Base-by-base conservation (phyloP, 2,888 invertebrate genomes). In the Rugalucina vietnamica region DNA sequence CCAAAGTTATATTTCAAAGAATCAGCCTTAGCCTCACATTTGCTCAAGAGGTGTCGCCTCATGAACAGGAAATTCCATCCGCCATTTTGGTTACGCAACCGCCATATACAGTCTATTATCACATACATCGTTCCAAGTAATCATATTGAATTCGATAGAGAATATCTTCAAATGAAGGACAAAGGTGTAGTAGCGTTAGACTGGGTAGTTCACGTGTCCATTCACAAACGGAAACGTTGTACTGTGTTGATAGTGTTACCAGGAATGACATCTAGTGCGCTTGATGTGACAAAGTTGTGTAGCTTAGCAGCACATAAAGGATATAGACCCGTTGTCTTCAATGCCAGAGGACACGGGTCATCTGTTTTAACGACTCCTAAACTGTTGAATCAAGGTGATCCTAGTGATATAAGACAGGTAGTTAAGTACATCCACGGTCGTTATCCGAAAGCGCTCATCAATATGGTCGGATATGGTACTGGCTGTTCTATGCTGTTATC, bases 161-260 rank as follows among this genome's bases (percentile, higher is more conserved):
- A 93, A 82, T 93, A 91, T 78, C 75, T 93, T 37, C 91, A 93
- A 80, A 88, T 94, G 89, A 88, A 90, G 65, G 94, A 94, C 81
- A 86, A 85, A 39, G 94, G 94, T 18, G 86, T 93, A 4, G 91
- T 93, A 27, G 93, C 93, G 1, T 82, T 94, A 54, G 93, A 94
- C 85, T 94, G 93, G 93, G 89, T 89, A 8, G 84, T 86, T 34
- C 80, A 90, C 49, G 81, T 90, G 1, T 81, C 89, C 12, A 79
- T 88, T n/a, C 90, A 89, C 27, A 89, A 88, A 79, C 76, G 87
- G 39, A 90, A 89, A 76, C 84, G 79, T 14, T 85, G 88, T 74
- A 89, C 90, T 8, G 79, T 94, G 5, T 65, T 93, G 34, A 57
- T 93, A 14, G 78, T 93, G 0, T 76, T 93, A 34, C 93, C 94